Evolutionary conservation across 2,113 vertebrate species (phyloP).

Genomic region (Litocranius walleri): DNA sequence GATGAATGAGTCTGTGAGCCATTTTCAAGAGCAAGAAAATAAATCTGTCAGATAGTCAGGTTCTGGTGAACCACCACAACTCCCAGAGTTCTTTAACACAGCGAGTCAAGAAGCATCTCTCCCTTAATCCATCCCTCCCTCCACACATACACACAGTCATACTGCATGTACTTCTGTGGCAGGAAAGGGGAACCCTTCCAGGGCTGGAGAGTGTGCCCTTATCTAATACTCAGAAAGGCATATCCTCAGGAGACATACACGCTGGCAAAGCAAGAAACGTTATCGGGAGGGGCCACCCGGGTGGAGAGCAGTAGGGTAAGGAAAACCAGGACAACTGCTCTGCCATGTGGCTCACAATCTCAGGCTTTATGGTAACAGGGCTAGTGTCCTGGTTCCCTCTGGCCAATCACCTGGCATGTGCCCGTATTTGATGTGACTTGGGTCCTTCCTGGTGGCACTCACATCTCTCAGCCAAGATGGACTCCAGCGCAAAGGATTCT

Average conservation of each 20-base stretch:
- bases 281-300: background rate
- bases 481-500: background rate
- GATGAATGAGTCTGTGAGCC: background rate
- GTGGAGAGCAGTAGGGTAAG: background rate
- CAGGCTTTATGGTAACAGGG: background rate
- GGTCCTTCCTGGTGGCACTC: background rate
- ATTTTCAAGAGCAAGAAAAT: constrained; percentile 25
- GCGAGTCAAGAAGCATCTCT: background rate
- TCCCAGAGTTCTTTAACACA: background rate
- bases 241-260: background rate
- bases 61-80: background rate
- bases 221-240: background rate
- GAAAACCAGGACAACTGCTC: background rate
- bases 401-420: background rate
- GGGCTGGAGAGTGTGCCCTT: background rate
- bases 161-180: background rate
- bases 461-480: background rate
- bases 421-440: background rate
- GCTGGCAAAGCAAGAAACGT: background rate
- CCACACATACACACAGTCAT: background rate
- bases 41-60: background rate
- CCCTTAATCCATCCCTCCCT: background rate
- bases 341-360: background rate
- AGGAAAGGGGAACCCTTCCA: background rate
- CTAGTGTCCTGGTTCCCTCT: background rate